These are phyloP conservation scores for Sigmodon hispidus DNA, from an alignment of 2,113 vertebrate genomes.

Conservation along the genomic window DNA sequence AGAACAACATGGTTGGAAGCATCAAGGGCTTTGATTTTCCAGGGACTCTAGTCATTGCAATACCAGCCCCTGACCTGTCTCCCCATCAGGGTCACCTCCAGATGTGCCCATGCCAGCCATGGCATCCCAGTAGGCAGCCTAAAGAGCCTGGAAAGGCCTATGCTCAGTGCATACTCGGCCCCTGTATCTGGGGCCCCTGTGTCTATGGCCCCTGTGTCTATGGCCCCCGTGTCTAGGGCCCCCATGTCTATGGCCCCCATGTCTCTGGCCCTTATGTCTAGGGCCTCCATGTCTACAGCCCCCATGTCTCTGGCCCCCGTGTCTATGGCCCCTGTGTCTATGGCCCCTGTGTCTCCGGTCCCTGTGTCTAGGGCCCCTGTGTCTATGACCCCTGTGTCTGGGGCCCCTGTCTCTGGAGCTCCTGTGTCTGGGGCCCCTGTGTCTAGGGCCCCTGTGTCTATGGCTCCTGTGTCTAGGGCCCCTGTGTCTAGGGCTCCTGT, in stretches of 20 bases:
- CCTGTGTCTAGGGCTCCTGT: too few species aligned
- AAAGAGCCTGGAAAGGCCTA: conserved; percentile 71
- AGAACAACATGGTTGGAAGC: conserved; percentile 32
- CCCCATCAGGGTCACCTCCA: conserved; percentile 73
- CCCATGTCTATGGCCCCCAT: conserved; percentile 49
- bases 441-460: too few species aligned
- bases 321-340: too few species aligned
- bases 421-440: conserved; percentile 69
- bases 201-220: conserved; percentile 45
- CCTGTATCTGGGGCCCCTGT: too few species aligned
- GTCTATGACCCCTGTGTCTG: too few species aligned
- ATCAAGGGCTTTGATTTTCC: conserved; percentile 70
- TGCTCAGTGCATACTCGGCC: conserved; percentile 74
- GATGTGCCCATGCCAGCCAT: conserved; percentile 64
- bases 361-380: too few species aligned
- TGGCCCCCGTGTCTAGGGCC: too few species aligned
- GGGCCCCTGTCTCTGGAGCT: too few species aligned
- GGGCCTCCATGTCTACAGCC: conserved; percentile 49
- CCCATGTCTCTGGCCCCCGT: too few species aligned
- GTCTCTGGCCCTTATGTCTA: too few species aligned
- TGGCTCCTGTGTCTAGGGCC: too few species aligned
- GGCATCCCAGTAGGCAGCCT: conserved; percentile 75
- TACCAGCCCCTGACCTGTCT: conserved; percentile 68
- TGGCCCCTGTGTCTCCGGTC: too few species aligned
- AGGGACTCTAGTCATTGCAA: conserved; percentile 57